Percentiles rank a stretch among this genome's conserved stretches.
Conservation (phyloP, 2,113 vertebrate genomes). For the Eonycteris spelaea region DNA sequence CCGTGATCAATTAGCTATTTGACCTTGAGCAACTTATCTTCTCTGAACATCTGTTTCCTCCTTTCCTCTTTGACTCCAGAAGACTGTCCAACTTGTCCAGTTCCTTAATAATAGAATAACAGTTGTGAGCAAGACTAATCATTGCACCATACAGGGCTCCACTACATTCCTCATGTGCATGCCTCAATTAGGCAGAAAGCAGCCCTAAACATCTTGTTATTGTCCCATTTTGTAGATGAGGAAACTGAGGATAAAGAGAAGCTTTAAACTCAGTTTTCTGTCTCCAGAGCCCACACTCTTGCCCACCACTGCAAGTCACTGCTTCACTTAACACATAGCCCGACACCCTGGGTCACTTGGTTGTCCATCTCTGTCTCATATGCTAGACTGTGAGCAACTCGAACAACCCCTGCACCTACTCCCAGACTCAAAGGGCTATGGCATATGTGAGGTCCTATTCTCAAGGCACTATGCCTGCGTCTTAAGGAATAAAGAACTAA, state of each 20-base stretch:
- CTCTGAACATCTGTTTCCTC: not conserved
- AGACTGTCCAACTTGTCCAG: not conserved
- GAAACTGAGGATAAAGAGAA: not conserved
- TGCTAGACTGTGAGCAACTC: not conserved
- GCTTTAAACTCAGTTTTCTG: not conserved
- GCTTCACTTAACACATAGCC: not conserved
- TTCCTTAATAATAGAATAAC: not conserved
- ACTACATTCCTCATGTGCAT: not conserved
- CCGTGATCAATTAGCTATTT: not conserved
- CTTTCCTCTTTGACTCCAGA: not conserved
- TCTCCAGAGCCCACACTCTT: not conserved
- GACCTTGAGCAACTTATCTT: not conserved
- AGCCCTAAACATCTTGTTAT: not conserved
- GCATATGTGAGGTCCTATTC: not conserved
- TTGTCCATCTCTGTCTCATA: not conserved
- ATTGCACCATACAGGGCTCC: not conserved
- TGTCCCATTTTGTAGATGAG: not conserved
- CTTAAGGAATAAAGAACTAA: not conserved
- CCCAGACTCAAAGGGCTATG: not conserved
- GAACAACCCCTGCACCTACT: not conserved
- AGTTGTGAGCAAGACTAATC: not conserved
- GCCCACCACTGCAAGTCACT: not conserved
- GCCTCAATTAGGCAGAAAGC: not conserved
- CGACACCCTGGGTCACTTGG: not conserved
- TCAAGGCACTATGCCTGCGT: not conserved